Evolutionary conservation across 2,113 vertebrate genomes (phyloP).

Genomic region (Centropus bengalensis): DNA sequence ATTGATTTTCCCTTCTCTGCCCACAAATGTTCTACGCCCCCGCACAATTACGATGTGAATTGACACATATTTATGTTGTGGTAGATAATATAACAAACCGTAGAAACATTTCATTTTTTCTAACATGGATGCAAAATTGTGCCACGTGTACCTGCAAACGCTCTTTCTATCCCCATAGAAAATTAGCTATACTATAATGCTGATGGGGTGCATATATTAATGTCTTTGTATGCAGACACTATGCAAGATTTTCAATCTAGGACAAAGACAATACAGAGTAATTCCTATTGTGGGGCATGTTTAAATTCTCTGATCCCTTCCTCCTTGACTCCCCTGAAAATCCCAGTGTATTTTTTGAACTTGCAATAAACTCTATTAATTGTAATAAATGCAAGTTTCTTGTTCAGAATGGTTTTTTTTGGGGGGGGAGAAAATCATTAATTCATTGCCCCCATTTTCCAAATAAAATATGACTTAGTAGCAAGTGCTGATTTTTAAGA

Average conservation of each 20-base stretch:
- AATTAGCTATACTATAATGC: not conserved
- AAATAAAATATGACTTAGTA: not conserved
- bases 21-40: not conserved
- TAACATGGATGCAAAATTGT: fast-evolving
- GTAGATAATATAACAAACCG: not conserved
- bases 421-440: too few species aligned
- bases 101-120: not conserved
- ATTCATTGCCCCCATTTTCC: not conserved
- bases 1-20: not conserved
- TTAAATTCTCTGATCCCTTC: not conserved
- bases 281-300: not conserved
- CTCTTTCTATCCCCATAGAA: not conserved
- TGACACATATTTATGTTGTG: not conserved
- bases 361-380: not conserved
- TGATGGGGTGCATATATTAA: not conserved
- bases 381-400: not conserved
- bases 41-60: not conserved
- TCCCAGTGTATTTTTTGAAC: not conserved
- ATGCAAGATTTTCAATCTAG: not conserved
- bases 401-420: not conserved
- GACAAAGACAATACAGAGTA: not conserved
- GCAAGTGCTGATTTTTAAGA: not conserved
- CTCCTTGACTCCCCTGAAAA: not conserved
- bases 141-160: not conserved
- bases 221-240: not conserved